Conservation (phyloP, 2,113 vertebrate genomes). For the Clupea harengus region DNA sequence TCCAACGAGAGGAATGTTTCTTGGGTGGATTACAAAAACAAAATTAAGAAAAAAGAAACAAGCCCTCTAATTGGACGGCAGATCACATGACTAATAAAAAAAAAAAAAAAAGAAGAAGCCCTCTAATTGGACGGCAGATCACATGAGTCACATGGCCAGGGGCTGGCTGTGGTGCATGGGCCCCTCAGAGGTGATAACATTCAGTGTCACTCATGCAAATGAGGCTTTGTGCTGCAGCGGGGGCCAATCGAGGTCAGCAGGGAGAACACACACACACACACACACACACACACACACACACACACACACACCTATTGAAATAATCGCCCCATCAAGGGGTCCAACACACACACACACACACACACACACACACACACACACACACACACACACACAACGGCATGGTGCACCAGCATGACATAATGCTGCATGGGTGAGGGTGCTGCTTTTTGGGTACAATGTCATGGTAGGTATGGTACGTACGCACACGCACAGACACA, state of each 20-base stretch:
- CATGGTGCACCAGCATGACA: not conserved
- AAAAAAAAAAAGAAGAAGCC: not conserved
- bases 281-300: not conserved
- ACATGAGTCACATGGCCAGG: slow-evolving; percentile 24
- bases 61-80: no score
- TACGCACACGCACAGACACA: not conserved
- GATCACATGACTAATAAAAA: no score
- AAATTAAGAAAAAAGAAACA: no score
- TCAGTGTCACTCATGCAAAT: slow-evolving; percentile 51
- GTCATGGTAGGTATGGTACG: not conserved
- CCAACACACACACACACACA: not conserved
- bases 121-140: not conserved
- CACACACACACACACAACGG: not conserved
- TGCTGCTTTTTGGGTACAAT: not conserved
- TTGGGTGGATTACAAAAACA: no score
- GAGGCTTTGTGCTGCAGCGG: not conserved
- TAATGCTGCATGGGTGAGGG: not conserved
- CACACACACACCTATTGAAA: no score
- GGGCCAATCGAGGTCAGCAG: slow-evolving; percentile 26
- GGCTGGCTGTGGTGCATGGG: not conserved
- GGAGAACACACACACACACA: slow-evolving; percentile 17
- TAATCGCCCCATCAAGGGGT: no score
- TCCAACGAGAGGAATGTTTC: not conserved
- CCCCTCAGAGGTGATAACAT: slow-evolving; percentile 35
- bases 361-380: not conserved